A percentile compares a stretch with the other conserved stretches of the same genome.
Evolutionary conservation across 2,797 vertebrate species (phyloP).

Genomic region (Squalus acanthias): DNA sequence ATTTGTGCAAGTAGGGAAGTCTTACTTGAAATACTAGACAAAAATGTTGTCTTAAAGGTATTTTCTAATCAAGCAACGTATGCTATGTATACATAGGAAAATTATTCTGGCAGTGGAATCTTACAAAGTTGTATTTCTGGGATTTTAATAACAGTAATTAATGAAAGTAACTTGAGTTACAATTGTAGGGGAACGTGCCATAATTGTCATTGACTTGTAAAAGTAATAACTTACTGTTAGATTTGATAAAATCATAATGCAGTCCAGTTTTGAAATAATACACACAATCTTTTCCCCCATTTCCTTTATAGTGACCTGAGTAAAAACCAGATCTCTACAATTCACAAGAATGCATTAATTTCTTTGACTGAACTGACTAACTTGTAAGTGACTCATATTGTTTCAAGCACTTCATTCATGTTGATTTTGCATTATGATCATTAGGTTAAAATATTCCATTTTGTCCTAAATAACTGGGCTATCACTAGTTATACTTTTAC

Average conservation of each 20-base stretch:
- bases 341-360: conserved; percentile 80
- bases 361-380: conserved; percentile 77
- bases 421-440: conserved; percentile 8
- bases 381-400: conserved; percentile 72
- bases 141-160: neutral
- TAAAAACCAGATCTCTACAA: conserved; percentile 75
- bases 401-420: neutral
- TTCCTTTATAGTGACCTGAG: conserved; percentile 79
- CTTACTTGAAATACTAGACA: neutral
- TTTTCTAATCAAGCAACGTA: neutral
- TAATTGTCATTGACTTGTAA: neutral
- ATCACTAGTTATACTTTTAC: conserved; percentile 31
- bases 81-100: no score
- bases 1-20: neutral
- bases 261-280: neutral
- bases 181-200: neutral
- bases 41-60: neutral
- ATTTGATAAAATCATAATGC: neutral
- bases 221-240: neutral
- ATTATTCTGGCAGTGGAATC: neutral
- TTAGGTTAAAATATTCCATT: neutral
- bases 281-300: neutral
- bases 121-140: neutral
- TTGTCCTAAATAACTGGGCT: neutral
- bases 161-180: neutral